phyloP scores from a whole-genome alignment of 2,797 vertebrate species.

The Myotis myotis region DNA sequence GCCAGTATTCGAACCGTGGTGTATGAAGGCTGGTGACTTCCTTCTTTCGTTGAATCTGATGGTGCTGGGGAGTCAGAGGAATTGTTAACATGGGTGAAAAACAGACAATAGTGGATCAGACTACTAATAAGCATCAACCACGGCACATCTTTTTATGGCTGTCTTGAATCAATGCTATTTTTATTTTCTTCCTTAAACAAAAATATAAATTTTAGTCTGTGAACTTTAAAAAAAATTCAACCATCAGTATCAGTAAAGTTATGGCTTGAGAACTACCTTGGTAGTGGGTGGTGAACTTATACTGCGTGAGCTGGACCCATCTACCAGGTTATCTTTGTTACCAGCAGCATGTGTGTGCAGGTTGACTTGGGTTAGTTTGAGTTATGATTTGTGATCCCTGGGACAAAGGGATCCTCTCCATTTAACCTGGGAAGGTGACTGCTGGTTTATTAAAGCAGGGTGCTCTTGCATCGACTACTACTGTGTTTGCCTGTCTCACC shows the following conservation, averaged over 20 bases:
- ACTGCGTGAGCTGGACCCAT: neutral
- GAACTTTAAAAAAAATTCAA: neutral
- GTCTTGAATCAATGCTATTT: slow-evolving; percentile 23
- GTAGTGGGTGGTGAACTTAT: neutral
- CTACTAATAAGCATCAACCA: neutral
- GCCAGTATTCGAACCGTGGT: neutral
- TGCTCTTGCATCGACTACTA: neutral
- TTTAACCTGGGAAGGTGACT: neutral
- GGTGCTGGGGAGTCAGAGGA: slow-evolving; percentile 50
- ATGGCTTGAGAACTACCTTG: slow-evolving; percentile 23
- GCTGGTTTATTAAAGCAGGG: slow-evolving; percentile 1
- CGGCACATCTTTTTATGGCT: neutral
- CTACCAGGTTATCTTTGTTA: slow-evolving; percentile 15
- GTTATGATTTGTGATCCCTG: slow-evolving; percentile 4
- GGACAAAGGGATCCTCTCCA: neutral
- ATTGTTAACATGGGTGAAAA: slow-evolving; percentile 9
- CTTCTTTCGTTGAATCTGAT: neutral
- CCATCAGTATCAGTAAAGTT: neutral
- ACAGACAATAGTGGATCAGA: neutral
- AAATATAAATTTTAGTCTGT: neutral
- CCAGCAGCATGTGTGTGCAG: neutral
- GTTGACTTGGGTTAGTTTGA: slow-evolving; percentile 28
- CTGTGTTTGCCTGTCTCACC: neutral
- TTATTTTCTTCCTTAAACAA: slow-evolving; percentile 25
- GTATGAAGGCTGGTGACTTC: neutral